A percentile compares a stretch with the other conserved stretches of the same genome.
These are phyloP conservation scores for Halocaridina rubra DNA, from an alignment of 2,888 invertebrate species.

Conservation along the genomic window DNA sequence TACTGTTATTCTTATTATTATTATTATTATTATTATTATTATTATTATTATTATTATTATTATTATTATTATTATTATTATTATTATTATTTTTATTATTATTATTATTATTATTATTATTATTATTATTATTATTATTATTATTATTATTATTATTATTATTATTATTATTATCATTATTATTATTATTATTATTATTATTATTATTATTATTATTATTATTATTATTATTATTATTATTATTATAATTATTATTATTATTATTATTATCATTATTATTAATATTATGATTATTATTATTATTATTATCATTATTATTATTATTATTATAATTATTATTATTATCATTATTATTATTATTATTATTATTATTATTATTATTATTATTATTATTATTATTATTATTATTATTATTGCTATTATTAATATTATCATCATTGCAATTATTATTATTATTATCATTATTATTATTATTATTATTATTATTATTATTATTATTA, in stretches of 20 bases:
- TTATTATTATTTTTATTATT: too few relatives aligned
- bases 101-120: too few relatives aligned
- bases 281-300: background rate
- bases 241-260: background rate
- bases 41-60: too few relatives aligned
- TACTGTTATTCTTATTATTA: too few relatives aligned
- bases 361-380: background rate
- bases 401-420: background rate
- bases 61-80: too few relatives aligned
- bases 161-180: background rate
- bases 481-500: background rate
- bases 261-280: background rate
- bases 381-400: background rate
- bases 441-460: background rate
- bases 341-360: background rate
- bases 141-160: background rate
- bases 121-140: background rate
- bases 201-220: conserved; percentile 6
- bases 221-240: background rate
- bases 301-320: background rate
- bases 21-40: too few relatives aligned
- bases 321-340: background rate
- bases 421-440: background rate
- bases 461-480: background rate
- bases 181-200: background rate